Evolutionary conservation across 2,888 invertebrate genomes (phyloP), one percentile per base, ranked within the genome.

Genomic region (Ichneumoninae sp.): DNA sequence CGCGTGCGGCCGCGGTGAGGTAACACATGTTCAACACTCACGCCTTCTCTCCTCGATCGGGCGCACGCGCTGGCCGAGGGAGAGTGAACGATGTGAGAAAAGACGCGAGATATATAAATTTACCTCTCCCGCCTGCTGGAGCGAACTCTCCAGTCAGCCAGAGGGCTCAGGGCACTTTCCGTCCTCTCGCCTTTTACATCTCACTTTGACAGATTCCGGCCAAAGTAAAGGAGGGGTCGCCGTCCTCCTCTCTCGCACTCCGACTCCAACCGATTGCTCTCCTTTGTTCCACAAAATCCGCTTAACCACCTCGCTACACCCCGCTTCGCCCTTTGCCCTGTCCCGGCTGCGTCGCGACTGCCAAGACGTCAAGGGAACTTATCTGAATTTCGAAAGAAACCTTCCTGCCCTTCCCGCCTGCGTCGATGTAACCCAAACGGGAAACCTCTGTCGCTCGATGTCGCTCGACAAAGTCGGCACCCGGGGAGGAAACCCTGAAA

Each of bases 231-330:
- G 69, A 71, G 77, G 19, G 26, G 54, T 33, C 26, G 60, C 44
- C 52, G 26, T 22, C 47, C 63, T 30, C 13, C 19, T 69, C 57
- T 19, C 60, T 30, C 33, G 33, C 66, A 66, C 60, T 60, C 60
- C 4, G 47, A 22, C 30, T 69, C 60, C 60, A 68, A 8, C 52
- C 73, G 57, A 77, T 74, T 2, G 54, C 66, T 83, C 82, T 87
- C 85, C 86, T 89, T 89, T 88, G 85, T 90, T 90, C 86, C 82
- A 26, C 44, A 66, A 88, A 88, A 90, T 89, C 90, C 83, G 87
- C 88, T 90, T 88, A 88, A 81, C 65, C 79, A 66, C 57, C 73
- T 70, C 77, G 77, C 60, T 74, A 76, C 81, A 77, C 81, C 65
- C 65, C 69, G 36, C 50, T 65, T 33, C 77, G 26, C 36, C 63